Evolutionary conservation across 1,140 invertebrate species (phyloP).

Genomic region (Neoseiulus cucumeris): DNA sequence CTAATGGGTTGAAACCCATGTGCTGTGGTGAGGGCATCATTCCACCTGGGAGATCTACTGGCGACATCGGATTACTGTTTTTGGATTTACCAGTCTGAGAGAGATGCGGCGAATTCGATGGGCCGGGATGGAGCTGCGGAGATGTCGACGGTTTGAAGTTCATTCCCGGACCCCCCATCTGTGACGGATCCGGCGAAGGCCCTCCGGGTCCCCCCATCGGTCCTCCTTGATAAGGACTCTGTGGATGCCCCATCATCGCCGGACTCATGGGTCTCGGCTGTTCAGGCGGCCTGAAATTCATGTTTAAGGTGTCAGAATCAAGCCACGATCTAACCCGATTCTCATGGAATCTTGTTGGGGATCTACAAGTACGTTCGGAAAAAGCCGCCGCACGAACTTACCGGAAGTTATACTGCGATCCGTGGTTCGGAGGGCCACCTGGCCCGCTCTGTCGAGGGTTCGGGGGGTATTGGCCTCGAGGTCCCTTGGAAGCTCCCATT

Average conservation of each 20-base stretch:
- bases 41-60: conserved; percentile 10
- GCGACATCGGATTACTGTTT: conserved; percentile 10
- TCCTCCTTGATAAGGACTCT: conserved; percentile 1
- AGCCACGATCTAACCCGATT: no score
- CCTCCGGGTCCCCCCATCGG: conserved; percentile 6
- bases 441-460: not conserved
- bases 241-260: conserved; percentile 4
- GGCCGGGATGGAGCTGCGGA: not conserved
- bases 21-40: conserved; percentile 23
- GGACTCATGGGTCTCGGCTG: not conserved
- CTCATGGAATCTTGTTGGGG: no score
- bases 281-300: not conserved
- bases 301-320: no score
- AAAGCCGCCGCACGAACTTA: not conserved
- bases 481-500: not conserved
- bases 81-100: conserved; percentile 13
- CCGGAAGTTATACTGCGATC: conserved; percentile 9
- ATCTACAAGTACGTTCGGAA: not conserved
- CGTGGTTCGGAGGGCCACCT: not conserved
- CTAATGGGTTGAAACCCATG: not conserved
- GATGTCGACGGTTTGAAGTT: conserved; percentile 6
- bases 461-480: not conserved
- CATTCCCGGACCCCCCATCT: not conserved
- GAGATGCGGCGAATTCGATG: conserved; percentile 10
- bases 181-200: not conserved